phyloP scores from a whole-genome alignment of 2,797 vertebrate genomes.

The Tragelaphus eurycerus region DNA sequence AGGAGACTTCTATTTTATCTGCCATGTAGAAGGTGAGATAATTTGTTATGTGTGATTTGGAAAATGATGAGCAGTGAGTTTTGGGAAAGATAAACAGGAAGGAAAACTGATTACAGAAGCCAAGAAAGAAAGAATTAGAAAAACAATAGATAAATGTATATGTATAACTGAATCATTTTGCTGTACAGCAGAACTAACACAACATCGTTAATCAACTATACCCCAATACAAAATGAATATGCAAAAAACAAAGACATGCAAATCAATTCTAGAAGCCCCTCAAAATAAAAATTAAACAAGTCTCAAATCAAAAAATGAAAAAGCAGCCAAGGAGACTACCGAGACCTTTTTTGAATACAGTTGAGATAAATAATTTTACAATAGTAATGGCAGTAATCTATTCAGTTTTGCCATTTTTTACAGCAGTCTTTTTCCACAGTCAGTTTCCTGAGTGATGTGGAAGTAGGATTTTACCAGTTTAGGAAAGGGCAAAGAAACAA shows the following conservation, averaged over 20 bases:
- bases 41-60: background rate
- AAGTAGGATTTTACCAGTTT: background rate
- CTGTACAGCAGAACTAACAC: background rate
- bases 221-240: background rate
- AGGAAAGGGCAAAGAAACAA: background rate
- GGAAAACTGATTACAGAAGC: background rate
- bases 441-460: background rate
- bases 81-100: background rate
- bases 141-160: background rate
- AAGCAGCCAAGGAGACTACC: background rate
- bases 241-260: background rate
- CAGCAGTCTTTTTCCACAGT: background rate
- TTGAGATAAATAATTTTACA: background rate
- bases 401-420: background rate
- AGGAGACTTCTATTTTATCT: background rate
- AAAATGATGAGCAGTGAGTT: background rate
- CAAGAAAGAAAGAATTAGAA: background rate
- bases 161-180: too few relatives aligned
- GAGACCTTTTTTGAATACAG: background rate
- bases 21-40: background rate
- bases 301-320: background rate
- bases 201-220: background rate
- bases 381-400: background rate
- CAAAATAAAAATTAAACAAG: background rate
- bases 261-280: background rate